phyloP scores from a whole-genome alignment of 2,113 vertebrate species.

The Dromas ardeola region DNA sequence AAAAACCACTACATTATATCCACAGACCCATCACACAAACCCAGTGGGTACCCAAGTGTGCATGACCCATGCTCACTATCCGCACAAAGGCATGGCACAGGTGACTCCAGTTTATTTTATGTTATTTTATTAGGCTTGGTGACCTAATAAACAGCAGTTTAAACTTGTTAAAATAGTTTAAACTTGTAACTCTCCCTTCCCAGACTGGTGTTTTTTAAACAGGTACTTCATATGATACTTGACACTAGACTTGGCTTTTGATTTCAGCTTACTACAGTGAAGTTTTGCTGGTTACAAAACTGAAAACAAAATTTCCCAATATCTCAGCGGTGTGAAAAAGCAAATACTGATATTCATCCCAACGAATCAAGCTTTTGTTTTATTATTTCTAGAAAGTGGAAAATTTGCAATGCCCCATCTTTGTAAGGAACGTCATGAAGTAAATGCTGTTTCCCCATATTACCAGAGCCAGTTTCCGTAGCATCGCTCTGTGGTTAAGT shows the following conservation, averaged over 20 bases:
- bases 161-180: neutral
- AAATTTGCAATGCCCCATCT: slow-evolving; percentile 13
- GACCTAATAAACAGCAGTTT: neutral
- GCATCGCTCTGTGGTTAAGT: neutral
- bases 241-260: no score
- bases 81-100: neutral
- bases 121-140: neutral
- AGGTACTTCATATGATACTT: neutral
- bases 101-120: neutral
- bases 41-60: neutral
- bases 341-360: slow-evolving; percentile 42
- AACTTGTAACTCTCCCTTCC: neutral
- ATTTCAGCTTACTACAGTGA: neutral
- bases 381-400: slow-evolving; percentile 39
- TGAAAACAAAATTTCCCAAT: neutral
- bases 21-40: neutral
- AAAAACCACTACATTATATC: no score
- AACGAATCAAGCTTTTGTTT: neutral
- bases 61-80: neutral
- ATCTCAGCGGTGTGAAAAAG: slow-evolving; percentile 9
- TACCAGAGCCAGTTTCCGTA: neutral
- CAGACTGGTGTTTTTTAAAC: neutral
- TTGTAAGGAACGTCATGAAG: neutral
- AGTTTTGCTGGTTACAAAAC: neutral
- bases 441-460: neutral